Base-by-base conservation (phyloP, 2,113 vertebrate species). In the Carassius carassius region DNA sequence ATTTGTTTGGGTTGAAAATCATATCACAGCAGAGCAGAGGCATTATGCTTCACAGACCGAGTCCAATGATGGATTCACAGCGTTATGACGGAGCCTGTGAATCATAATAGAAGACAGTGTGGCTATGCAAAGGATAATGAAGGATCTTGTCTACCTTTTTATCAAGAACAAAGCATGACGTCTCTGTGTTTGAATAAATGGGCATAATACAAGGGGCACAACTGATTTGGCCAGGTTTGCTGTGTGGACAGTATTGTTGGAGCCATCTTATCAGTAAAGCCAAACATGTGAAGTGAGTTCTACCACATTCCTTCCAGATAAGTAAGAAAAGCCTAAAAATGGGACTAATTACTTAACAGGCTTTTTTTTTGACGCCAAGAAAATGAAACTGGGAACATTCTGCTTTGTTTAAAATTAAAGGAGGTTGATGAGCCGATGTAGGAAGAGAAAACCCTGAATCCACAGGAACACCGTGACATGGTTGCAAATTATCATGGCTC, bases 1-100 rank as follows among this genome's bases (percentile, higher is more conserved):
- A 88, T 90, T 89, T 86, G 86, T 89, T 90, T 90, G 81, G 85
- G 86, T 88, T 82, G 87, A 91, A 91, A 91, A 91, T 91, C 62
- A 32, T 79, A 87, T 85, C 78, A 81, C 78, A 51, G 78, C 67
- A 32, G 84, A 85, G 56, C 81, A 81, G 80, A 86, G 87, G 78
- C 54, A 84, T 9, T 78, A 77, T 65, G 62, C 82, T 82, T 82
- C 65, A 47, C 19, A 37, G 72, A n/a, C 32, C 7, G 13, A 35
- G 12, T 37, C 3, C 41, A 75, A 47, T 54, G 9, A 63, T 16
- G 29, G 58, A 56, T 76, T 82, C 29, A 1, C 21, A 58, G 13
- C 0, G 2, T 32, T 60, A 23, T 62, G 23, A 60, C 35, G 4
- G 23, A 83, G 51, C 2, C 25, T 21, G 51, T 70, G 65, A 49